Percentiles rank a stretch among this genome's conserved stretches.
These are phyloP conservation scores for Drosophila ogumai DNA, from an alignment of 1,140 invertebrate species.

Conservation along the genomic window DNA sequence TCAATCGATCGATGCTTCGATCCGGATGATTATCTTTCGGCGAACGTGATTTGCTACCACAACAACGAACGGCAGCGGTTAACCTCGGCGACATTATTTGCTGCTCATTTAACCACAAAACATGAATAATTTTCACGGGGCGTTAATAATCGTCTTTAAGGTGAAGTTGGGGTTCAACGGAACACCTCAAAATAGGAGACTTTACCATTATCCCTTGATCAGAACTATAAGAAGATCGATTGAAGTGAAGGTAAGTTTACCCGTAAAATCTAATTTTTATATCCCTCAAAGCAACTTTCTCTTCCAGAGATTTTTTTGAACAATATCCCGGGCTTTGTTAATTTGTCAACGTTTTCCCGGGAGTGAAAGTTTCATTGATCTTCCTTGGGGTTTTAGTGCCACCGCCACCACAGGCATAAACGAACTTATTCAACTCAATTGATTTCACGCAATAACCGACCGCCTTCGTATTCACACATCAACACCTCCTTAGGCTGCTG, in stretches of 20 bases:
- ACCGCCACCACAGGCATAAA: slow-evolving; percentile 30
- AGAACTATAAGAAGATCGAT: neutral
- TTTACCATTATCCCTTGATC: neutral
- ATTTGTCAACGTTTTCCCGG: slow-evolving; percentile 33
- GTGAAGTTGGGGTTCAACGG: neutral
- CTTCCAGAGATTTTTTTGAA: slow-evolving; percentile 4
- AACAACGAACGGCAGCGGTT: slow-evolving; percentile 16
- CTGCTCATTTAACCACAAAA: slow-evolving; percentile 46
- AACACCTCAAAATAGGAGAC: neutral
- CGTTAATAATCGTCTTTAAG: slow-evolving; percentile 24
- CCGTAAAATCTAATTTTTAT: slow-evolving; percentile 1
- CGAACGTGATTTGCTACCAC: slow-evolving; percentile 70
- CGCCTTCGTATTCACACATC: slow-evolving; percentile 43
- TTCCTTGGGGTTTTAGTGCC: slow-evolving; percentile 28
- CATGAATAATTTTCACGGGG: slow-evolving; percentile 24
- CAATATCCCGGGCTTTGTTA: slow-evolving; percentile 8
- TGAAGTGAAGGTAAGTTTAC: neutral
- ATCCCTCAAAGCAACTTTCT: slow-evolving; percentile 24
- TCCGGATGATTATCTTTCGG: slow-evolving; percentile 35
- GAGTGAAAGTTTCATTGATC: slow-evolving; percentile 48
- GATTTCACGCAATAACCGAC: slow-evolving; percentile 47
- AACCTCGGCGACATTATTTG: slow-evolving; percentile 61
- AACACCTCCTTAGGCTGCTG: slow-evolving; percentile 33
- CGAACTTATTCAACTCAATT: slow-evolving; percentile 45
- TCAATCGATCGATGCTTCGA: slow-evolving; percentile 28